Percentiles rank a stretch among this genome's conserved stretches.
These are phyloP conservation scores for Microctonus brassicae DNA, from an alignment of 2,888 invertebrate species.

Conservation along the genomic window DNA sequence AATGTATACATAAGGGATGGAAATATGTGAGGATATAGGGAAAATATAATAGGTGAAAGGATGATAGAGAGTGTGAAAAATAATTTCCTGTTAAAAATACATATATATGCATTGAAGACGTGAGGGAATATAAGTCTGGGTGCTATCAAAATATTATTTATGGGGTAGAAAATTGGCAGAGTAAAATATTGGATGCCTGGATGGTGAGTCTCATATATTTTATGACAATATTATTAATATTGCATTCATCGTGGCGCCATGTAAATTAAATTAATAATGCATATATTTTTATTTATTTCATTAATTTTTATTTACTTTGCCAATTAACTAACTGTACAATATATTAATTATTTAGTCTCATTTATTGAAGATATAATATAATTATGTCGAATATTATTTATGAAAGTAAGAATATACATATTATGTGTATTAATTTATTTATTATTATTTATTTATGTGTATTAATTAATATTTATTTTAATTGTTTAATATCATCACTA, in stretches of 20 bases:
- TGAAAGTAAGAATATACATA: too few species aligned
- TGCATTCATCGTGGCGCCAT: not conserved
- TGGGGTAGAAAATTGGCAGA: constrained; percentile 44
- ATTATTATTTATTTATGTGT: too few species aligned
- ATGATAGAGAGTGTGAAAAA: constrained; percentile 64
- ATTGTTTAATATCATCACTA: too few species aligned
- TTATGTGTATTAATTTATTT: too few species aligned
- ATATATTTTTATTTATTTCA: not conserved
- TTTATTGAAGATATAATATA: too few species aligned
- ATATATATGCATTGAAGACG: constrained; percentile 51
- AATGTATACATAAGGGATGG: not conserved
- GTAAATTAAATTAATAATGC: not conserved
- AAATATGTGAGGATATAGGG: constrained; percentile 18
- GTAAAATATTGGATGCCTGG: constrained; percentile 38
- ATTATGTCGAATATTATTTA: too few species aligned
- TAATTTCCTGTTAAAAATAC: constrained; percentile 67
- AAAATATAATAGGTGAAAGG: constrained; percentile 47
- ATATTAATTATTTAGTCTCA: too few species aligned
- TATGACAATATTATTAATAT: not conserved
- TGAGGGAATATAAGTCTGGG: constrained; percentile 48
- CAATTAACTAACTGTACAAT: too few species aligned
- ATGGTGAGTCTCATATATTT: constrained; percentile 13
- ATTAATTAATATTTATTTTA: too few species aligned
- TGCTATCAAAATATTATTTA: constrained; percentile 67
- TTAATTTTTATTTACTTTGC: not conserved